Evolutionary conservation across 1,140 invertebrate genomes (phyloP).

Genomic region (Pentalonia nigronervosa): DNA sequence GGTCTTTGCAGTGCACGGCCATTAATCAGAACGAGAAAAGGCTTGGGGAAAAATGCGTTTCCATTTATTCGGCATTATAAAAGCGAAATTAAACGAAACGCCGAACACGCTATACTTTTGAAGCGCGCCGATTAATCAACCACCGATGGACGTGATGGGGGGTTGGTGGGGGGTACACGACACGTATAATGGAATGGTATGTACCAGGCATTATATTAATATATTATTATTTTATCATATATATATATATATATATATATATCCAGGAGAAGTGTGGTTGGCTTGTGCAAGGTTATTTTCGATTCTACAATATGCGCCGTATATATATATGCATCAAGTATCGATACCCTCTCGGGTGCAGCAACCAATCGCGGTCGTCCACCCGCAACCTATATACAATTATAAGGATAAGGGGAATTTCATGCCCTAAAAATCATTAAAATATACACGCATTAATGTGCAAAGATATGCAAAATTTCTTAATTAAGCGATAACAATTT

Average conservation of each 20-base stretch:
- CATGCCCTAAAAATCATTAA: not conserved
- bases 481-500: not conserved
- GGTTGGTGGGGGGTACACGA: not conserved
- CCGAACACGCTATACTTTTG: slow-evolving; percentile 30
- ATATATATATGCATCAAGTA: too few relatives aligned
- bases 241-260: too few relatives aligned
- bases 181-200: not conserved
- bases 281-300: not conserved
- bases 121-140: slow-evolving; percentile 28
- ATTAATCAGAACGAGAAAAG: not conserved
- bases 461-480: not conserved
- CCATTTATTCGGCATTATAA: slow-evolving; percentile 32
- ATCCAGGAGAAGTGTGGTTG: not conserved
- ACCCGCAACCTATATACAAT: not conserved
- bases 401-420: not conserved
- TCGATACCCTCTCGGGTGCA: too few relatives aligned
- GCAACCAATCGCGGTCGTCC: not conserved
- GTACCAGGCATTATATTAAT: not conserved
- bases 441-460: not conserved
- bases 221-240: slow-evolving; percentile 8
- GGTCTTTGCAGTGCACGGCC: not conserved
- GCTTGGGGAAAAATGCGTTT: slow-evolving; percentile 10
- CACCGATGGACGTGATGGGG: not conserved
- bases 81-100: slow-evolving; percentile 44
- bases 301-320: not conserved